A percentile compares a stretch with the other conserved stretches of the same genome.
Evolutionary conservation across 2,797 vertebrate species (phyloP).

Genomic region (Chaetodon trifasciatus): DNA sequence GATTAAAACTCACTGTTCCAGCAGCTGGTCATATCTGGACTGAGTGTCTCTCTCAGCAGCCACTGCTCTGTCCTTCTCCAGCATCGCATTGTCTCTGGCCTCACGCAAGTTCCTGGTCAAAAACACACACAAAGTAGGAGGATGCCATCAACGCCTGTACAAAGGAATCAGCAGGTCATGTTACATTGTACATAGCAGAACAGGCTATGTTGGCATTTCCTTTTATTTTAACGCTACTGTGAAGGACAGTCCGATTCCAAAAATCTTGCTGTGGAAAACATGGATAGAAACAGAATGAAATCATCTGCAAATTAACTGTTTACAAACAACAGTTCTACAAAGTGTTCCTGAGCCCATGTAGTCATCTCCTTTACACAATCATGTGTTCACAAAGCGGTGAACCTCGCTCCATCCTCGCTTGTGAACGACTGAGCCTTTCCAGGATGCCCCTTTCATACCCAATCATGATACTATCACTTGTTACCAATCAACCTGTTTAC

Average conservation of each 20-base stretch:
- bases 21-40: constrained; percentile 92
- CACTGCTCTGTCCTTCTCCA: constrained; percentile 93
- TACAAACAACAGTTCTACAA: no score
- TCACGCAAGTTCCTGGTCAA: constrained; percentile 92
- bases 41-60: constrained; percentile 90
- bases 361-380: no score
- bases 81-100: constrained; percentile 91
- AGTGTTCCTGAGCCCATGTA: no score
- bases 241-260: background rate
- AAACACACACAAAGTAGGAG: constrained; percentile 29
- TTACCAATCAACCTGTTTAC: no score
- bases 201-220: background rate
- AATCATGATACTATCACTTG: no score
- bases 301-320: no score
- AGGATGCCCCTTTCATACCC: no score
- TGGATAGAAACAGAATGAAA: no score
- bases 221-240: constrained; percentile 11
- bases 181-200: background rate
- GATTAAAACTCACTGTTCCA: constrained; percentile 92
- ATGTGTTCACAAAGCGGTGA: no score
- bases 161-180: background rate
- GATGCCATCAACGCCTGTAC: background rate
- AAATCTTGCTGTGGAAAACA: no score
- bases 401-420: no score
- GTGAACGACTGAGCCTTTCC: no score